Percentiles rank a stretch among this genome's conserved stretches.
These are phyloP conservation scores for Pseudoips prasinana DNA, from an alignment of 2,888 invertebrate species.

Conservation along the genomic window DNA sequence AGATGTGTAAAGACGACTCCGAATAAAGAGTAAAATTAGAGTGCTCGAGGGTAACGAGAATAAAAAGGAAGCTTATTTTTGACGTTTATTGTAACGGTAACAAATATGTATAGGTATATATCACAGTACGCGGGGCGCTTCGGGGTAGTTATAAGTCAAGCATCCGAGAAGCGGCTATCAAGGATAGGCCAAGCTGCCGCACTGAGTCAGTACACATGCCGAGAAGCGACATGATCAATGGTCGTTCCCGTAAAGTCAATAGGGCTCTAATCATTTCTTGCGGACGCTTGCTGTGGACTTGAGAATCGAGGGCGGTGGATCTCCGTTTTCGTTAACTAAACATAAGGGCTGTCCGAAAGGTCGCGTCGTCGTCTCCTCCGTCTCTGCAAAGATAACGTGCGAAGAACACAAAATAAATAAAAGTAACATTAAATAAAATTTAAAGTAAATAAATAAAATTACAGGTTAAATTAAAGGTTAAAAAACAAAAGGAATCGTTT, in stretches of 20 bases:
- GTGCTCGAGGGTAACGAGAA: conserved; percentile 58
- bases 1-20: conserved; percentile 49
- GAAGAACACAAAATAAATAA: conserved; percentile 67
- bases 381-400: conserved; percentile 73
- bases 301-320: conserved; percentile 78
- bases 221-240: conserved; percentile 51
- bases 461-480: conserved; percentile 31
- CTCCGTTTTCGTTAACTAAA: conserved; percentile 82
- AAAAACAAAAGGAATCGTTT: conserved; percentile 32
- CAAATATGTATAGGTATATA: conserved; percentile 65
- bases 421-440: conserved; percentile 42
- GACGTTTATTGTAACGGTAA: conserved; percentile 80
- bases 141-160: conserved; percentile 62
- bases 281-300: conserved; percentile 77
- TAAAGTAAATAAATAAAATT: conserved; percentile 34
- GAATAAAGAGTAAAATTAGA: conserved; percentile 49
- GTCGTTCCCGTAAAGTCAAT: conserved; percentile 43
- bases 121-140: conserved; percentile 82
- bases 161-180: conserved; percentile 61
- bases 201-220: conserved; percentile 60
- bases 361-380: conserved; percentile 83
- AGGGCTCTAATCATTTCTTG: conserved; percentile 68
- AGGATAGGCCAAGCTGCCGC: conserved; percentile 52
- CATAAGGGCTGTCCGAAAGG: conserved; percentile 92
- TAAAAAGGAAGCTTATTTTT: conserved; percentile 61